Percentiles rank a stretch among this genome's conserved stretches.
These are phyloP conservation scores for Poecilia velifera DNA, from an alignment of 2,797 vertebrate genomes.

Conservation along the genomic window DNA sequence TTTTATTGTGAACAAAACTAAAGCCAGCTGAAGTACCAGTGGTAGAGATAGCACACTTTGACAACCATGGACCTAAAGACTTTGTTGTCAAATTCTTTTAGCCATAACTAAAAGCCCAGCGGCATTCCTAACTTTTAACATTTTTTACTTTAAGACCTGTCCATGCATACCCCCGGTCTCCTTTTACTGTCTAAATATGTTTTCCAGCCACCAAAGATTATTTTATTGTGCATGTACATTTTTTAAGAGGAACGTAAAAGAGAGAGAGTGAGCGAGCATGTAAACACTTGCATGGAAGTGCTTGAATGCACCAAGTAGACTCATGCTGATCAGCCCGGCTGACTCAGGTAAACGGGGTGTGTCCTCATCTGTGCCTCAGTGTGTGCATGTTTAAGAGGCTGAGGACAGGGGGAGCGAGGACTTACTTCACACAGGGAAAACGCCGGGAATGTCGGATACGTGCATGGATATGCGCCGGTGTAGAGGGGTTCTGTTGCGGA, in stretches of 20 bases:
- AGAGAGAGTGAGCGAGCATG: constrained; percentile 16
- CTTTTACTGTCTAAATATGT: constrained; percentile 12
- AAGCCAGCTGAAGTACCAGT: background rate
- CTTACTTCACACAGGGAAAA: constrained; percentile 60
- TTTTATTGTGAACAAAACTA: background rate
- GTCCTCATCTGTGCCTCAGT: constrained; percentile 44
- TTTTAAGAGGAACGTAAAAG: background rate
- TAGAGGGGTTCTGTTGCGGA: constrained; percentile 59
- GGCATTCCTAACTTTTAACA: background rate
- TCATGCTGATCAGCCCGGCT: constrained; percentile 66
- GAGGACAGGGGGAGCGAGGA: constrained; percentile 43
- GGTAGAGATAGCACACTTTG: background rate
- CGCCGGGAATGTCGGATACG: constrained; percentile 63
- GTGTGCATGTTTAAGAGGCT: constrained; percentile 79
- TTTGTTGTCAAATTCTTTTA: constrained; percentile 11
- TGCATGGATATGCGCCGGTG: constrained; percentile 42
- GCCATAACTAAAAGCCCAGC: constrained; percentile 13
- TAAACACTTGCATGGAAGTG: constrained; percentile 56
- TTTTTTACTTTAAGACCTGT: constrained; percentile 8
- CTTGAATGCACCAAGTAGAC: constrained; percentile 46
- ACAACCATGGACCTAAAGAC: background rate
- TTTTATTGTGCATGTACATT: constrained; percentile 16
- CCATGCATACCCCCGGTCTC: background rate
- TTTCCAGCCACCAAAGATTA: constrained; percentile 14
- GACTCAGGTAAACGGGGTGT: constrained; percentile 84